A percentile compares a stretch with the other conserved stretches of the same genome.
phyloP scores from a whole-genome alignment of 2,888 invertebrate genomes.

The Sialis lutaria region DNA sequence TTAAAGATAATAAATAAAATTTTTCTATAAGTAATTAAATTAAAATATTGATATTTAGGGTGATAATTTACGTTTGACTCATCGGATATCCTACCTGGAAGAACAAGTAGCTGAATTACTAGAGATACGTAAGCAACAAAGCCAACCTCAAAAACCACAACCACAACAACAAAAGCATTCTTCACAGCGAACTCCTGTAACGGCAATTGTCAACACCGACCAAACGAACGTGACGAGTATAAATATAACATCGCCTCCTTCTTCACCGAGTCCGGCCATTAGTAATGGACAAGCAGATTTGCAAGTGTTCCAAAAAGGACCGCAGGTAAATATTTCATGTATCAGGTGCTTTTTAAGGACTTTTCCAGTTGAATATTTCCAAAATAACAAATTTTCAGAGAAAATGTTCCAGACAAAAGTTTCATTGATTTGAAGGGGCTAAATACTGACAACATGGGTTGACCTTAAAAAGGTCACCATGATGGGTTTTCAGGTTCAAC shows the following conservation, averaged over 20 bases:
- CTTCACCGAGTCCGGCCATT: constrained; percentile 10
- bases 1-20: too few species aligned
- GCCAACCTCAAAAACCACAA: neutral
- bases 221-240: constrained; percentile 53
- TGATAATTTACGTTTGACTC: constrained; percentile 70
- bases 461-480: too few species aligned
- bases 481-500: too few species aligned
- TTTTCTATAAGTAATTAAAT: too few species aligned
- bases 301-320: constrained; percentile 19
- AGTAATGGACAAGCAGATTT: neutral
- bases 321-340: constrained; percentile 18
- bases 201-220: too few species aligned
- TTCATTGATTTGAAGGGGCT: too few species aligned
- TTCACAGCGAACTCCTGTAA: constrained; percentile 29
- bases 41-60: constrained; percentile 25
- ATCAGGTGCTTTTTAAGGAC: too few species aligned
- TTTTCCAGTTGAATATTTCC: too few species aligned
- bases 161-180: constrained; percentile 19
- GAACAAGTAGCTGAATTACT: constrained; percentile 52
- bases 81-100: constrained; percentile 77
- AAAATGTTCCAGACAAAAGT: neutral
- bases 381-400: neutral
- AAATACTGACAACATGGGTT: too few species aligned
- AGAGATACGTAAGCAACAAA: constrained; percentile 9
- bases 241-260: constrained; percentile 43